Base-by-base conservation (phyloP, 2,888 invertebrate genomes). In the Xestobium rufovillosum region DNA sequence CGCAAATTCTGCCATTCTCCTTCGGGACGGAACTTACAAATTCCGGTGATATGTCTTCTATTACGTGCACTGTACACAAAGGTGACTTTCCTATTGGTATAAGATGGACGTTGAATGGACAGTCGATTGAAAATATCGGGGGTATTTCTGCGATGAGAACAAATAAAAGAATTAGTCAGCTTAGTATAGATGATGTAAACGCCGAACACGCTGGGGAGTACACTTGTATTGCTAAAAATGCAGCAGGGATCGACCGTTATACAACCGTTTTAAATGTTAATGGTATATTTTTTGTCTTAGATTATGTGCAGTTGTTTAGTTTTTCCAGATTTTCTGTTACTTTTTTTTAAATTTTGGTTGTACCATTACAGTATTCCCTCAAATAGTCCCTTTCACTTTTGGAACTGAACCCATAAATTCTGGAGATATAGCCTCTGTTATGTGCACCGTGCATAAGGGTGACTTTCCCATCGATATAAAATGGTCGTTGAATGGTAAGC, bases 61-160 rank as follows among this genome's bases (percentile, higher is more conserved):
- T 54, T 3, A 53, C 43, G 30, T 87, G 87, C 61, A 74, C 78
- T 16, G 80, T 82, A 14, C 75, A 73, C 47, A 82, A 83, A 60
- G 87, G 89, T 23, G 89, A 90, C 61, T 49, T 80, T 42, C 89
- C 89, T 8, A 67, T 90, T 39, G 73, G 74, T 47, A 81, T 89
- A 40, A 71, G 71, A 37, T 89, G 87, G 87, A 76, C 69, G 31
- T 72, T 76, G 52, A 70, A 75, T 49, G 69, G 65, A 36, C 61
- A 61, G 43, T 51, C 57, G 14, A 51, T 72, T 12, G 59, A 56
- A 48, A 69, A 68, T 48, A 70, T 70, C 44, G 68, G 66, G 39
- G 75, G 78, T 34, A 66, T 78, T 26, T 66, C 71, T 11, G 65
- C 71, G 34, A 67, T 71, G 26, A 69, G 69, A 25, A 75, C 73